Conservation (phyloP, 2,888 invertebrate species). For the Apamea crenata region DNA sequence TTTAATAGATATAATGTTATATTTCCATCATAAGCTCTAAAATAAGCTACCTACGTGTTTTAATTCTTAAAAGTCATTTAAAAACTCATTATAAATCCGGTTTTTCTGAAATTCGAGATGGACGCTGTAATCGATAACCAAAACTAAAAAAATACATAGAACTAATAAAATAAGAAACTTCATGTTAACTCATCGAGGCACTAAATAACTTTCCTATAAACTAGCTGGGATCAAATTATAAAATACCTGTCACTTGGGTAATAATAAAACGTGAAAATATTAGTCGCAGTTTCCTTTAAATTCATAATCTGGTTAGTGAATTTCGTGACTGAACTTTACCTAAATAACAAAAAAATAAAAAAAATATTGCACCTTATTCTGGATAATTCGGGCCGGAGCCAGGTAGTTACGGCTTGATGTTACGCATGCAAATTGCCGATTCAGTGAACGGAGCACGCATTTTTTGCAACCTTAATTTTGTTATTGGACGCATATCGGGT, state of each 20-base stretch:
- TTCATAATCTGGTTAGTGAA: conserved; percentile 39
- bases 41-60: neutral
- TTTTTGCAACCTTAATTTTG: conserved; percentile 78
- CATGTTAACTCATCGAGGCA: neutral
- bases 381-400: conserved; percentile 78
- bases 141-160: neutral
- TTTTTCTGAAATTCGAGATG: neutral
- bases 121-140: neutral
- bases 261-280: neutral
- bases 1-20: neutral
- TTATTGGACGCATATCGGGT: conserved; percentile 68
- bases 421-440: conserved; percentile 83
- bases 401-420: conserved; percentile 80
- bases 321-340: conserved; percentile 66
- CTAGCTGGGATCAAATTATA: neutral
- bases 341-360: conserved; percentile 72
- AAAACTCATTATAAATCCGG: neutral
- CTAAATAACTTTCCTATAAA: neutral
- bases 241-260: neutral
- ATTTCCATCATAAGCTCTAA: neutral
- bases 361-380: conserved; percentile 78
- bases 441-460: conserved; percentile 72
- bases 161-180: too few species aligned
- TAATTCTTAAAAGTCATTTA: neutral
- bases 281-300: conserved; percentile 11